A percentile compares a stretch with the other conserved stretches of the same genome.
Conservation (phyloP, 1,140 invertebrate species). For the Agrypnia vestita region DNA sequence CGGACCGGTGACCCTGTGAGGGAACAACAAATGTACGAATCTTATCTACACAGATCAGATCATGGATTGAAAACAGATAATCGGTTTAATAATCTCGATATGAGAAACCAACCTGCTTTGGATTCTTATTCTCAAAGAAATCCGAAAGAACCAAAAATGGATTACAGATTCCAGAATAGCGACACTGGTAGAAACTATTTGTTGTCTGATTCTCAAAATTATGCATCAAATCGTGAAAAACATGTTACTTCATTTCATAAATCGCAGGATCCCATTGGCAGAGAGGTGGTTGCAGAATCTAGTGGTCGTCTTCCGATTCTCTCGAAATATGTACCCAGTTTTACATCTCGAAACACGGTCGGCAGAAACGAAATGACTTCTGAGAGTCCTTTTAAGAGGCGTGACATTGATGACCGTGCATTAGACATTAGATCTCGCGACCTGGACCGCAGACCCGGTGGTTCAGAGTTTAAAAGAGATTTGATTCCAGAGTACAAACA, state of each 20-base stretch:
- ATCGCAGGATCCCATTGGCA: background rate
- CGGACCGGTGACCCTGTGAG: too few relatives aligned
- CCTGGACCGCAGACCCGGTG: background rate
- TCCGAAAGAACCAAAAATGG: background rate
- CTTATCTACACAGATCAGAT: background rate
- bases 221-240: background rate
- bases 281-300: background rate
- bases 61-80: background rate
- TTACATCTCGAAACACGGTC: background rate
- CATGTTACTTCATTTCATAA: background rate
- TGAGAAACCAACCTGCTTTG: background rate
- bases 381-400: background rate
- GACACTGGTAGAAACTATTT: background rate
- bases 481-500: too few relatives aligned
- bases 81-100: background rate
- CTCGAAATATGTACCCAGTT: background rate
- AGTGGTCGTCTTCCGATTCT: background rate
- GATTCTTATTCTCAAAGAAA: conserved; percentile 24
- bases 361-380: background rate
- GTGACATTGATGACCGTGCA: conserved; percentile 4
- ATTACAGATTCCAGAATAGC: conserved; percentile 15
- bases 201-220: background rate
- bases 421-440: background rate
- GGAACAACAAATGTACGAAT: background rate
- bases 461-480: background rate